A percentile compares a stretch with the other conserved stretches of the same genome.
Evolutionary conservation across 2,113 vertebrate genomes (phyloP).

Genomic region (Numida meleagris): DNA sequence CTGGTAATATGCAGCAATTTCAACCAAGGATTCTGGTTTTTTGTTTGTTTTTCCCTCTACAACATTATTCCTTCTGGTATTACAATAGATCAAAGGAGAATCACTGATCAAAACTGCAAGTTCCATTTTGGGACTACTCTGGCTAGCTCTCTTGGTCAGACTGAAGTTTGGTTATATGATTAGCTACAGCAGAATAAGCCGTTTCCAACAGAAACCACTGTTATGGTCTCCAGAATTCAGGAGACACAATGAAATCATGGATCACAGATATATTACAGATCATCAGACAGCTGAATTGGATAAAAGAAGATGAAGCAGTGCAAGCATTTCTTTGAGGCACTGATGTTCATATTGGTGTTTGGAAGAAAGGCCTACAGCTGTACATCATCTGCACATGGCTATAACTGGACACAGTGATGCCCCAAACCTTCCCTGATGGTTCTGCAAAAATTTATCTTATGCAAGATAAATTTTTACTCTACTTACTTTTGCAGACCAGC

Average conservation of each 20-base stretch:
- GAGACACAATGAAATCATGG: background rate
- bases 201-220: background rate
- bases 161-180: background rate
- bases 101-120: background rate
- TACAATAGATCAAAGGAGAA: background rate
- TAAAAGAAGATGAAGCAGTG: background rate
- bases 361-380: background rate
- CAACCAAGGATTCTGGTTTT: background rate
- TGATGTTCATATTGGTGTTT: background rate
- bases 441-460: constrained; percentile 8
- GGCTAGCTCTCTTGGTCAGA: background rate
- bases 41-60: background rate
- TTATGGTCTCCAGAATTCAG: background rate
- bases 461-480: no score
- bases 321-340: background rate
- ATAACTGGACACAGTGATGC: background rate
- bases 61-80: background rate
- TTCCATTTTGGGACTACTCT: background rate
- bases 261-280: background rate
- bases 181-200: background rate
- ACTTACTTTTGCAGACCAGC: background rate
- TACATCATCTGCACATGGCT: background rate
- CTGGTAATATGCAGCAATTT: background rate
- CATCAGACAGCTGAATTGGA: background rate
- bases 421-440: background rate